Evolutionary conservation across 2,113 vertebrate species (phyloP), one percentile per base, ranked within the genome.

Genomic region (Ochotona curzoniae): DNA sequence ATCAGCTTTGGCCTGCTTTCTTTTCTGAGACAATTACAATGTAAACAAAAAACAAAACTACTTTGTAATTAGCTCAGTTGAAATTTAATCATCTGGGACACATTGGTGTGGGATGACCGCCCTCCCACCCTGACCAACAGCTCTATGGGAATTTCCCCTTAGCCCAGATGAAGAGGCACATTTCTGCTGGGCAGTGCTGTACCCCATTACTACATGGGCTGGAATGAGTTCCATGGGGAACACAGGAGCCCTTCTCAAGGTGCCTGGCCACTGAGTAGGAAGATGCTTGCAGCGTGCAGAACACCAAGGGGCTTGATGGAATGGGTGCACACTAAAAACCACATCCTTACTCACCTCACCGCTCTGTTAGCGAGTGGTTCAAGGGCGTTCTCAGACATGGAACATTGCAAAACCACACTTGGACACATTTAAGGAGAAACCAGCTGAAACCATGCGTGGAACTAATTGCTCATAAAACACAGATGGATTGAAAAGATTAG

Each of bases 401-500:
- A 78, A 82, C 32, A 11, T 12, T 4, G 6, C n/a, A 74, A 71
- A 80, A 38, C 20, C 51, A n/a, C 66, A 64, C 35, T 75, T 28
- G n/a, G 67, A 84, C 49, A 74, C 66, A 57, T 35, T 38, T 57
- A 63, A 73, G 79, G 38, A 83, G 76, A 91, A 92, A 69, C 66
- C 93, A 74, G 74, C 60, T 57, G 38, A 83, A 86, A 28, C 60
- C 38, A 64, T 44, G 30, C 38, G 51, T 20, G 32, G 54, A 26
- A 54, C 51, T 73, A 64, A 88, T 78, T 90, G 89, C 71, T 91
- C 71, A 70, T 44, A 82, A 86, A 84, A 83, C 28, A 83, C 91
- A 93, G 88, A 93, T 74, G 91, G 57, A 75, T 66, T 74, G 91
- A 89, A 89, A 86, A 83, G 80, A 85, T 82, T 80, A 74, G 80